A percentile compares a stretch with the other conserved stretches of the same genome.
phyloP scores from a whole-genome alignment of 2,797 vertebrate species.

The Parotocinclus haroldoi region DNA sequence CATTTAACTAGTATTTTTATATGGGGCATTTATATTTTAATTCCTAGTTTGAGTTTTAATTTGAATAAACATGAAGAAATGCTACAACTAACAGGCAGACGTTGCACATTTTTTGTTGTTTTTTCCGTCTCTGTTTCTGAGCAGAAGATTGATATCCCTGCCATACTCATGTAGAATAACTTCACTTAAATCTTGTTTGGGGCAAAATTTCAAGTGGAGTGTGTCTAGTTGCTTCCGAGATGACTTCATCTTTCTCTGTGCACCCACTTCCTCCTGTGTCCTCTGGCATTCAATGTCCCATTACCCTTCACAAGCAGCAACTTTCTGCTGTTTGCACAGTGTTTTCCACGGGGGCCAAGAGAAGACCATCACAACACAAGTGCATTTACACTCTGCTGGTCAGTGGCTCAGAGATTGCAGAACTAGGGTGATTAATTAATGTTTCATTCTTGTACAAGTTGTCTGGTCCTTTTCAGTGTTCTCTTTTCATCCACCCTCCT shows the following conservation, averaged over 20 bases:
- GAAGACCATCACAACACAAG: slow-evolving; percentile 50
- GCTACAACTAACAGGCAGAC: slow-evolving; percentile 3
- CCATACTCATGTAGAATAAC: slow-evolving; percentile 79
- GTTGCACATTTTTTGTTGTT: slow-evolving; percentile 25
- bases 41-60: too few species aligned
- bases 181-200: slow-evolving; percentile 84
- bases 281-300: slow-evolving; percentile 81
- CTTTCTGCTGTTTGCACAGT: slow-evolving; percentile 81
- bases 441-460: slow-evolving; percentile 25
- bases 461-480: slow-evolving; percentile 21
- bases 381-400: slow-evolving; percentile 36
- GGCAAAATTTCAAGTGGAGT: slow-evolving; percentile 80
- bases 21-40: too few species aligned
- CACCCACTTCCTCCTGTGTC: slow-evolving; percentile 76
- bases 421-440: slow-evolving; percentile 46
- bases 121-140: slow-evolving; percentile 64
- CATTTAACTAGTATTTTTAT: too few species aligned
- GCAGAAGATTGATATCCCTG: slow-evolving; percentile 78
- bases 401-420: slow-evolving; percentile 38
- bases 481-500: slow-evolving; percentile 16
- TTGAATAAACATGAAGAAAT: background rate
- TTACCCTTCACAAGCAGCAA: slow-evolving; percentile 82
- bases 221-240: slow-evolving; percentile 83
- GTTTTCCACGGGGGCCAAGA: slow-evolving; percentile 74
- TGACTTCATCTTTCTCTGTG: slow-evolving; percentile 83